These are phyloP conservation scores for Muscicapa comitata DNA, from an alignment of 2,797 vertebrate species.

Conservation along the genomic window DNA sequence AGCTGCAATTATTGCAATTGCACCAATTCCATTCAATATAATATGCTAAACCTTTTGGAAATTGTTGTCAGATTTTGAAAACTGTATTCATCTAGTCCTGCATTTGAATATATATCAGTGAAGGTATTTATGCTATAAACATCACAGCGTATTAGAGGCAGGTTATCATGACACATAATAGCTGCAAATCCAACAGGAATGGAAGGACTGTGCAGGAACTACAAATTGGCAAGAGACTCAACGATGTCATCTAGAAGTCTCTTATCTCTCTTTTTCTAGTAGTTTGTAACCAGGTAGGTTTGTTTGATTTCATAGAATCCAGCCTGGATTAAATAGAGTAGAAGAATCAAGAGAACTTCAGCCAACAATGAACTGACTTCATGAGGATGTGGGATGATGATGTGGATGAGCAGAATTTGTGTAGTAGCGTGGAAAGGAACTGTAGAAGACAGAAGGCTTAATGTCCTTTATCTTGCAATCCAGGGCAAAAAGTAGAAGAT, in stretches of 20 bases:
- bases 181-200: neutral
- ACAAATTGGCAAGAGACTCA: neutral
- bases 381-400: accelerated
- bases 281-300: neutral
- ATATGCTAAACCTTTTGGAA: neutral
- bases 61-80: neutral
- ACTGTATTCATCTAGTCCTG: neutral
- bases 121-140: neutral
- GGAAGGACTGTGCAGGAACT: neutral
- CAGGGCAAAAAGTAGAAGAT: neutral
- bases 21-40: neutral
- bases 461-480: neutral
- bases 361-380: neutral
- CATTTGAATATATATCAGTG: neutral
- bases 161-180: neutral
- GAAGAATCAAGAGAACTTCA: neutral
- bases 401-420: neutral
- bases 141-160: neutral
- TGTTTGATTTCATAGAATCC: neutral
- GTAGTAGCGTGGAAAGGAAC: neutral
- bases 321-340: neutral
- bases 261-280: neutral
- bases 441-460: neutral
- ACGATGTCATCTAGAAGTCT: neutral
- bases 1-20: neutral